These are phyloP conservation scores for Perca flavescens DNA, from an alignment of 2,113 vertebrate genomes.

Conservation along the genomic window DNA sequence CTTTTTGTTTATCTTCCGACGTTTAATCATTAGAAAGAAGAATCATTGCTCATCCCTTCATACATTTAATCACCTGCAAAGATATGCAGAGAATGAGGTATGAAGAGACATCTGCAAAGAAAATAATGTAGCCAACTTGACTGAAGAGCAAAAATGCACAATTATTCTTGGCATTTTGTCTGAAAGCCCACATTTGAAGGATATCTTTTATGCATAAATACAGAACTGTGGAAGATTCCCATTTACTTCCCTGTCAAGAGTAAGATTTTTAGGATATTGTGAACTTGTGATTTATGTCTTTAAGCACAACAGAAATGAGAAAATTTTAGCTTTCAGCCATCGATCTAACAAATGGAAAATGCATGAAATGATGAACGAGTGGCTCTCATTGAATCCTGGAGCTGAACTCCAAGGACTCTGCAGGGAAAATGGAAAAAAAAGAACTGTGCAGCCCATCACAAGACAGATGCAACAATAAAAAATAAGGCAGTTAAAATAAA, in stretches of 20 bases:
- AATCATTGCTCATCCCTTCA: not conserved
- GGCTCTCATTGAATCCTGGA: slow-evolving; percentile 30
- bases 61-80: not conserved
- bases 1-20: not conserved
- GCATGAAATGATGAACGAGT: slow-evolving; percentile 35
- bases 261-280: slow-evolving; percentile 20
- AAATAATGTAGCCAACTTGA: not conserved
- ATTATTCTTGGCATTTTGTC: not conserved
- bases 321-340: slow-evolving; percentile 40
- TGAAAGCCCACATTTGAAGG: not conserved
- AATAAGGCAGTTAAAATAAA: not conserved
- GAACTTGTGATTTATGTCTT: slow-evolving; percentile 56
- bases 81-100: not conserved
- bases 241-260: slow-evolving; percentile 47
- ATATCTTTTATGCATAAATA: not conserved
- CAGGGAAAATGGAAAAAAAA: slow-evolving; percentile 12
- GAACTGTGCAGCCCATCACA: slow-evolving; percentile 1
- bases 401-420: slow-evolving; percentile 37
- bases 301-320: slow-evolving; percentile 35
- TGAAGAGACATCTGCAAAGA: not conserved
- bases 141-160: not conserved
- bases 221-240: slow-evolving; percentile 6
- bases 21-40: not conserved
- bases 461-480: not conserved
- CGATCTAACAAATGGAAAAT: slow-evolving; percentile 39